Evolutionary conservation across 1,140 invertebrate species (phyloP).

Genomic region (Drosophila seguyi): DNA sequence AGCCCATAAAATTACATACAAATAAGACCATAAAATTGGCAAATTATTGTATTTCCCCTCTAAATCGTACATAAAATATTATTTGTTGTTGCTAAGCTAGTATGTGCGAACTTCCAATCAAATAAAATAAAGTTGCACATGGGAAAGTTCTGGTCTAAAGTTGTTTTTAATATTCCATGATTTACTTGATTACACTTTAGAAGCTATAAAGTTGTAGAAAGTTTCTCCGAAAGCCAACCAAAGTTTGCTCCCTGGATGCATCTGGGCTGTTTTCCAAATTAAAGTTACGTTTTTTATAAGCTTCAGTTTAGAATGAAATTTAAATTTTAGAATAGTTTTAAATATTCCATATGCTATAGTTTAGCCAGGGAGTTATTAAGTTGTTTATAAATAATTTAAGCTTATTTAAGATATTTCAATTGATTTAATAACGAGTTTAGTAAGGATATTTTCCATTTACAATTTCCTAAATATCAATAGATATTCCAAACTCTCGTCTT

Average conservation of each 20-base stretch:
- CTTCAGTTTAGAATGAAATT: background rate
- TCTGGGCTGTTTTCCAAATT: slow-evolving; percentile 5
- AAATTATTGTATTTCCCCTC: background rate
- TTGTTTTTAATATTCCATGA: slow-evolving; percentile 29
- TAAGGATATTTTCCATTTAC: too few relatives aligned
- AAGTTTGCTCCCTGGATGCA: slow-evolving; percentile 4
- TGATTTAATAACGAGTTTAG: too few relatives aligned
- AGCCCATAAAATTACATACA: background rate
- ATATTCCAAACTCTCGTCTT: background rate
- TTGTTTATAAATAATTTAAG: background rate
- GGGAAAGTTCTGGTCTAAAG: slow-evolving; percentile 8
- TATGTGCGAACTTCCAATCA: slow-evolving; percentile 12
- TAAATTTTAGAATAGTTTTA: background rate
- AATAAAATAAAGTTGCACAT: slow-evolving; percentile 9
- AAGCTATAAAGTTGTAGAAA: slow-evolving; percentile 26
- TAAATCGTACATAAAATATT: slow-evolving; percentile 2
- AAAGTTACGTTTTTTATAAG: slow-evolving; percentile 10
- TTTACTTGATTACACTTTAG: slow-evolving; percentile 33
- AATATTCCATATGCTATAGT: too few relatives aligned
- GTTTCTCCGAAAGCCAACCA: slow-evolving; percentile 9
- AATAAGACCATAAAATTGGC: background rate
- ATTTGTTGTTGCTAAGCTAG: background rate
- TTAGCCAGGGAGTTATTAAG: too few relatives aligned
- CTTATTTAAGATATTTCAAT: background rate
- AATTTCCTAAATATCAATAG: too few relatives aligned